Evolutionary conservation across 2,113 vertebrate genomes (phyloP), one percentile per base, ranked within the genome.

Genomic region (Sterrhoptilus dennistouni): DNA sequence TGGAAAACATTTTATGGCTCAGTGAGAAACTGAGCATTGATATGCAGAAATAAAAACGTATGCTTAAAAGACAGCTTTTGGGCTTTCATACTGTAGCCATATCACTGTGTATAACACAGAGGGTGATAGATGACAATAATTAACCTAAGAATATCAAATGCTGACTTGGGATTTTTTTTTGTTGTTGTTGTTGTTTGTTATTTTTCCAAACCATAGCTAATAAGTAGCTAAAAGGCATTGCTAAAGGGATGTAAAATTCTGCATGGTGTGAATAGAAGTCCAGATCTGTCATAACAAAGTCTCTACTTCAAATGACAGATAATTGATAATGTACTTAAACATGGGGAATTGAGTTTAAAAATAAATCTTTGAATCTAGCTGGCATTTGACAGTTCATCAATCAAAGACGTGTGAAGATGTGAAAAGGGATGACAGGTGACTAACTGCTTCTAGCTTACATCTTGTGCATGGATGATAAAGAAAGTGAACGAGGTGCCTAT

Each of bases 371-470:
- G 72, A 66, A 87, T 96, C 76, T 38, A 78, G 72, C 63, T 92
- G 84, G 57, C 15, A n/a, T 97, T 95, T 96, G 87, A 72, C 84
- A 95, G 75, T 52, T 78, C 82, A 90, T 72, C 68, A 96, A 84
- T 96, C 91, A 89, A 89, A 90, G 68, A 64, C 6, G 0, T 83
- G 57, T 92, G 61, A 89, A 91, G 59, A 71, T 78, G 71, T 61
- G 83, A 79, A 90, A 82, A 87, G 54, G 71, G 47, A 80, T 80
- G 83, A 65, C 45, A 63, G 40, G 44, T 92, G 87, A 81, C 74
- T 78, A 76, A 88, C 71, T 91, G 42, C 80, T 93, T 65, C 18
- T 77, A 40, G 28, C 65, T 92, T 49, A 59, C 31, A 56, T 90
- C 60, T 59, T 4, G 4, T 71, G 60, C 40, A 83, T 36, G 71